phyloP scores from a whole-genome alignment of 1,140 invertebrate species.

The Oppia nitens region DNA sequence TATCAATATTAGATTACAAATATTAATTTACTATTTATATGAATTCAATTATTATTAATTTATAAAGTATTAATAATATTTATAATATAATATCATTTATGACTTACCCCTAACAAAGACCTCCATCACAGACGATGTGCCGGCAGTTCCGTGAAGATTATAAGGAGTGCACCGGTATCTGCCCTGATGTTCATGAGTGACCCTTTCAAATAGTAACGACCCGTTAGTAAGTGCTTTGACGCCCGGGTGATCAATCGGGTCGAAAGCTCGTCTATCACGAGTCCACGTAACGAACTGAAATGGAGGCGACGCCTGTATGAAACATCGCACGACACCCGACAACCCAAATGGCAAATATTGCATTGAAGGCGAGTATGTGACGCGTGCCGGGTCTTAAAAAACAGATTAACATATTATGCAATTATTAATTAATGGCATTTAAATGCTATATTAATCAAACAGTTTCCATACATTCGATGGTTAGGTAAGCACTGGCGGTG shows the following conservation, averaged over 20 bases:
- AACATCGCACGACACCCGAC: constrained; percentile 83
- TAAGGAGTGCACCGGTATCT: constrained; percentile 87
- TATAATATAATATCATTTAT: too few relatives aligned
- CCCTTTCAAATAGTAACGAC: constrained; percentile 62
- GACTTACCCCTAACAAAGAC: constrained; percentile 48
- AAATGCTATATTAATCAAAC: too few relatives aligned
- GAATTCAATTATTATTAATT: too few relatives aligned
- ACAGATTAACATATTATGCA: neutral
- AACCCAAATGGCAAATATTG: constrained; percentile 84
- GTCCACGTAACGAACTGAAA: constrained; percentile 91
- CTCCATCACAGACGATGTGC: constrained; percentile 71
- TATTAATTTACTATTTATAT: too few relatives aligned
- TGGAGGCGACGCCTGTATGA: constrained; percentile 87
- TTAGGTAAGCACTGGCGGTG: constrained; percentile 80
- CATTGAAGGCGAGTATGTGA: constrained; percentile 80
- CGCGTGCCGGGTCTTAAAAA: constrained; percentile 67
- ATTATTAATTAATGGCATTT: too few relatives aligned
- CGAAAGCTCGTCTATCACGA: constrained; percentile 75
- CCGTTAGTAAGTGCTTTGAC: constrained; percentile 85
- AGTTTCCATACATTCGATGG: constrained; percentile 83
- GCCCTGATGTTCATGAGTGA: constrained; percentile 34
- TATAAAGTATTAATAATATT: too few relatives aligned
- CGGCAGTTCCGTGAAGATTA: constrained; percentile 82
- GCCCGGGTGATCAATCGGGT: constrained; percentile 78
- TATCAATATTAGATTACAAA: too few relatives aligned